Evolutionary conservation across 2,113 vertebrate genomes (phyloP), one percentile per base, ranked within the genome.

Genomic region (Vimba vimba): DNA sequence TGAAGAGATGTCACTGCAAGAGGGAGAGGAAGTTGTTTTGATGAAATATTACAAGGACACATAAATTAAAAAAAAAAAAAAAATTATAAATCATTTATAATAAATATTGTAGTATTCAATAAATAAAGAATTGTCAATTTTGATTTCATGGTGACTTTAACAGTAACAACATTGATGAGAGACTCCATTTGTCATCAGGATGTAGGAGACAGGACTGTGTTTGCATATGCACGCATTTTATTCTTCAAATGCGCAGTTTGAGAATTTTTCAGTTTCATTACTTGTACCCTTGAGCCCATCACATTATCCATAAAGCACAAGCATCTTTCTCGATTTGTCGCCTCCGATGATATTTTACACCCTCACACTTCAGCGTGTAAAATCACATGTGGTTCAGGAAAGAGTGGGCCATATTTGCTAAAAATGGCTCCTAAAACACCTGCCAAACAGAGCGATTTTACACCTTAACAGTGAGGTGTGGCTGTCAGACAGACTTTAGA

Each of bases 401-500:
- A 21, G 27, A 68, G n/a, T 7, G 33, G 3, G 3, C 15, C 33
- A 2, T 3, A 7, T 79, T 39, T 43, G 77, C 62, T 82, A 69
- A 69, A 68, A 69, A 69, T 19, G 6, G 27, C 80, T 69, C 62
- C 45, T 52, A 4, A 82, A 69, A 82, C 62, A 82, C 79, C 79
- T 52, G 79, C 62, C 3, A 19, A 68, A 52, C 19, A 12, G 80
- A 50, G 62, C 1, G 80, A 52, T 69, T 82, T 82, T 69, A 82
- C 80, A 52, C 62, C 45, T 68, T 13, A 33, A 10, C 8, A 1
- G 59, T 15, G 39, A 66, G 17, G 43, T 52, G 45, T 50, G 45
- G 45, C 15, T 82, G 60, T 69, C 45, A 81, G 39, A 60, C 7
- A 79, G 33, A 47, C 25, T 27, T 66, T 3, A 12, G 45, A 82